Evolutionary conservation across 2,888 invertebrate species (phyloP).

Genomic region (Lamproptera curius): DNA sequence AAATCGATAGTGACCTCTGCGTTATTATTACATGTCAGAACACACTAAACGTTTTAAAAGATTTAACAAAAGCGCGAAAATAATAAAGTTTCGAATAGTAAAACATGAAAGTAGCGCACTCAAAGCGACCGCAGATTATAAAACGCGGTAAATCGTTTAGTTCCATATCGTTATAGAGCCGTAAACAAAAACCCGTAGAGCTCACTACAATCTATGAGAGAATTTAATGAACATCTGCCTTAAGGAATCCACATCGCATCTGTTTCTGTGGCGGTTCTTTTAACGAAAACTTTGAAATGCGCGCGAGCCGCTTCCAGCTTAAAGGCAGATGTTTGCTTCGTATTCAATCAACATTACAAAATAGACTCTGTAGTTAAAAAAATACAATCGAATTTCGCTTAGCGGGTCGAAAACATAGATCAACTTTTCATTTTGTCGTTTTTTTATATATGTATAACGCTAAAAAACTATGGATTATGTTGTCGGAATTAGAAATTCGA

Average conservation of each 20-base stretch:
- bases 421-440: constrained; percentile 28
- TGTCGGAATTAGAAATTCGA: constrained; percentile 69
- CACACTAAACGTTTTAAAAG: too few species aligned
- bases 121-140: constrained; percentile 64
- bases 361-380: constrained; percentile 30
- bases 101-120: too few species aligned
- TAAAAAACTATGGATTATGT: constrained; percentile 66
- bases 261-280: constrained; percentile 60
- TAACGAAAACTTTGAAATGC: constrained; percentile 68
- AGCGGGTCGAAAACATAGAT: constrained; percentile 11
- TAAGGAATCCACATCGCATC: constrained; percentile 74
- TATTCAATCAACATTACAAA: constrained; percentile 23
- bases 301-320: constrained; percentile 59
- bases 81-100: too few species aligned
- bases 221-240: constrained; percentile 74
- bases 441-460: constrained; percentile 33
- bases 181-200: constrained; percentile 62
- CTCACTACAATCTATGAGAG: constrained; percentile 70
- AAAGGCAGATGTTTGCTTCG: constrained; percentile 61
- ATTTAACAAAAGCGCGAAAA: neutral
- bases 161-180: constrained; percentile 58
- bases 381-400: constrained; percentile 29
- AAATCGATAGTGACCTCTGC: too few species aligned
- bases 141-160: constrained; percentile 58
- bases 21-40: too few species aligned